A percentile compares a stretch with the other conserved stretches of the same genome.
Conservation (phyloP, 2,888 invertebrate species). For the Molanna angustata region DNA sequence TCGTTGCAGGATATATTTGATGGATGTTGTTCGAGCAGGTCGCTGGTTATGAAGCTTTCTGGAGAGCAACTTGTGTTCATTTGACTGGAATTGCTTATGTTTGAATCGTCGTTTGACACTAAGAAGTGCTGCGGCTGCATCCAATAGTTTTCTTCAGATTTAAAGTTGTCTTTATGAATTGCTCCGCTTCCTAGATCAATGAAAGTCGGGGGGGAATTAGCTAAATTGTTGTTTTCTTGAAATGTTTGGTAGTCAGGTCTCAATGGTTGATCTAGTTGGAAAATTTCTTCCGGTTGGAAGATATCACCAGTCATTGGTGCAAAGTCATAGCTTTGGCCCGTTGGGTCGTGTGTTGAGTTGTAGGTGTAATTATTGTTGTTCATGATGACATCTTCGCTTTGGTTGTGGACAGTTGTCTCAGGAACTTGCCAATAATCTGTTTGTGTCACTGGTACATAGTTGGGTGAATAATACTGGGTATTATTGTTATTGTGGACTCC, state of each 20-base stretch:
- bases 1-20: conserved; percentile 34
- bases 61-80: conserved; percentile 51
- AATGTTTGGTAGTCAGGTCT: conserved; percentile 58
- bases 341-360: conserved; percentile 41
- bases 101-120: conserved; percentile 53
- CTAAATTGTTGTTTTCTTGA: conserved; percentile 46
- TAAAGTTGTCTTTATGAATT: conserved; percentile 56
- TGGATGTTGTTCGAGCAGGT: conserved; percentile 35
- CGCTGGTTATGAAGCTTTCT: conserved; percentile 48
- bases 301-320: conserved; percentile 61
- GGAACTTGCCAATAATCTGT: conserved; percentile 41
- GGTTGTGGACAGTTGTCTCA: conserved; percentile 45
- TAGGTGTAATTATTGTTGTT: conserved; percentile 43
- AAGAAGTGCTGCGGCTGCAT: conserved; percentile 54
- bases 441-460: conserved; percentile 34
- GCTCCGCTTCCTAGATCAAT: conserved; percentile 72
- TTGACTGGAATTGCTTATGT: conserved; percentile 43
- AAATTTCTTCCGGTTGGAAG: conserved; percentile 76
- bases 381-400: conserved; percentile 35
- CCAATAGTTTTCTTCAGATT: conserved; percentile 60
- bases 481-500: conserved; percentile 38
- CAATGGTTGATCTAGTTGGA: conserved; percentile 72
- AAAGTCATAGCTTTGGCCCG: conserved; percentile 54
- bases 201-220: conserved; percentile 66
- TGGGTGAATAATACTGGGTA: conserved; percentile 38